Base-by-base conservation (phyloP, 2,113 vertebrate species). In the Lampris incognitus region DNA sequence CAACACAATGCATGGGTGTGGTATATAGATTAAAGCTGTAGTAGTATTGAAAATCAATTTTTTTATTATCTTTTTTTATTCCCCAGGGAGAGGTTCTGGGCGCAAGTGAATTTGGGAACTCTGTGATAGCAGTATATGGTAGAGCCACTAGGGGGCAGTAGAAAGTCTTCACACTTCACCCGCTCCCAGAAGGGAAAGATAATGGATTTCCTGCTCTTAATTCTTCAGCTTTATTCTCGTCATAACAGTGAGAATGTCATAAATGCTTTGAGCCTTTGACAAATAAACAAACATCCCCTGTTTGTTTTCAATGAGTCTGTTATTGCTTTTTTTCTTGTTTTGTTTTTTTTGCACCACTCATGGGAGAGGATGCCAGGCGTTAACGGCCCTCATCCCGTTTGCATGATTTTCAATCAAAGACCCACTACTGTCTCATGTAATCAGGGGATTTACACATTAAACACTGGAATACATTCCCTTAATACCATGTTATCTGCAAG, bases 71-170 rank as follows among this genome's bases (percentile, higher is more conserved):
- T 52, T 52, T 52, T 13, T 52, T 46, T 46, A 4, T 46, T 5
- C 4, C 44, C 44, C 24, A 9, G 5, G 4, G 9, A 52, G 50
- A 6, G 11, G 11, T 13, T 11, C 50, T 52, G 50, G 11, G 9
- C 11, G 8, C 50, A 52, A 52, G 50, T 52, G 50, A 52, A 6
- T 44, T 54, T 52, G 4, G 46, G 10, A 13, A 24, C 11, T 41
- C 10, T 58, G 9, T 39, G 1, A 40, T 9, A 9, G 38, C 38
- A 3, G 36, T 54, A 24, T 51, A 63, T 54, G 41, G 2, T 49
- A 3, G 24, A 11, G 71, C 82, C 90, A 89, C 75, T 36, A 84
- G 92, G 69, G 82, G 90, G 89, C 85, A 89, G 87, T 84, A 85
- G 70, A 76, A 72, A 39, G 46, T 85, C 75, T 83, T 66, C 39